Percentiles rank a stretch among this genome's conserved stretches.
These are phyloP conservation scores for Boloria euphrosyne DNA, from an alignment of 2,888 invertebrate species.

Conservation along the genomic window DNA sequence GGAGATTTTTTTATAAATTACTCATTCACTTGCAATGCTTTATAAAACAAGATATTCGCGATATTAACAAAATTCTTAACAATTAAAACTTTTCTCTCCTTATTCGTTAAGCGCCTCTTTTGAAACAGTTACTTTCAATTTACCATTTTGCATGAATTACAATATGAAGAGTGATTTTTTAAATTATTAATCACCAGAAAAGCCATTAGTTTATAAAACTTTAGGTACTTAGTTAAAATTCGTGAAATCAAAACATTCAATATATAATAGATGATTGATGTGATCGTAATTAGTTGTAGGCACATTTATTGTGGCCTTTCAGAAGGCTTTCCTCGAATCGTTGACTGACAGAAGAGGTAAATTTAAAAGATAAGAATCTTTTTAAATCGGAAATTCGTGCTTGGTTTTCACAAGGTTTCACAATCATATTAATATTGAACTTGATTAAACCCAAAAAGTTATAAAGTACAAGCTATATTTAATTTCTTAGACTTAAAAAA, in stretches of 20 bases:
- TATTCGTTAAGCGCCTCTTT: no score
- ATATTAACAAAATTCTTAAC: no score
- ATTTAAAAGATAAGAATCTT: conserved; percentile 19
- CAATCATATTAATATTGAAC: neutral
- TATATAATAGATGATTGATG: neutral
- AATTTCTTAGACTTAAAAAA: no score
- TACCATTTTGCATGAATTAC: no score
- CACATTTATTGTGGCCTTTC: conserved; percentile 17
- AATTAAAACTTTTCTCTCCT: no score
- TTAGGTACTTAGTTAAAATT: neutral
- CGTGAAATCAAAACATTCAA: neutral
- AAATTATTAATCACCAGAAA: no score
- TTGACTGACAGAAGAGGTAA: conserved; percentile 23
- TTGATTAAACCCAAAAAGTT: neutral
- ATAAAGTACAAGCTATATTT: no score
- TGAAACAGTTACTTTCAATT: no score
- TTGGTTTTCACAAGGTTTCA: conserved; percentile 2
- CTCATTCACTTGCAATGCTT: no score
- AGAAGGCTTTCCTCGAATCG: conserved; percentile 20
- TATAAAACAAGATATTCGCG: no score
- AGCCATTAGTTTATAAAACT: neutral
- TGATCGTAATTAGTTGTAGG: conserved; percentile 2
- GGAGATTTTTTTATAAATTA: no score
- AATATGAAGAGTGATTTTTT: no score
- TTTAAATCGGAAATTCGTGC: conserved; percentile 10